phyloP scores from a whole-genome alignment of 2,888 invertebrate species.

The Eilema griseolum region DNA sequence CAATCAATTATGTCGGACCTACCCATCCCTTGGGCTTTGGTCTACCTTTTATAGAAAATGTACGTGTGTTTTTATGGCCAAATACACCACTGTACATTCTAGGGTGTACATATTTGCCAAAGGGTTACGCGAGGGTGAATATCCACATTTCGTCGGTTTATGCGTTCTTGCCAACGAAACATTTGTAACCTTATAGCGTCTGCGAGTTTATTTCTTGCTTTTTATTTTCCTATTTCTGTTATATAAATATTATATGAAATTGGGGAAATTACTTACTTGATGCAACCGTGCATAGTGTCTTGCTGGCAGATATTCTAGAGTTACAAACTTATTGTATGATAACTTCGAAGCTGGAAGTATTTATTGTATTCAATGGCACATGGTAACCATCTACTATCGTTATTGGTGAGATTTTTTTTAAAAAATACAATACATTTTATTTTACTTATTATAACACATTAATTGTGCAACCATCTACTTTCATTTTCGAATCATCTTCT shows the following conservation, averaged over 20 bases:
- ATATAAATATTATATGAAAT: constrained; percentile 4
- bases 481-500: too few relatives aligned
- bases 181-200: neutral
- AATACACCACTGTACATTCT: neutral
- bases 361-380: too few relatives aligned
- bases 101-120: neutral
- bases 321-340: neutral
- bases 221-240: neutral
- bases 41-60: neutral
- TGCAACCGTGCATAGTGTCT: neutral
- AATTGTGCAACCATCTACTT: too few relatives aligned
- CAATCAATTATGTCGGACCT: constrained; percentile 15
- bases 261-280: neutral
- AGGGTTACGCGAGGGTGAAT: neutral
- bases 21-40: neutral
- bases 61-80: neutral
- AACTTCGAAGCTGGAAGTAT: too few relatives aligned
- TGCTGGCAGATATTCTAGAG: neutral
- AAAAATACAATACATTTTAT: too few relatives aligned
- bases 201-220: neutral
- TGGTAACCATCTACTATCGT: too few relatives aligned
- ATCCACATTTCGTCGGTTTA: neutral
- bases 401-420: too few relatives aligned
- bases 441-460: too few relatives aligned
- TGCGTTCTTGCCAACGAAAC: neutral